Percentiles rank a stretch among this genome's conserved stretches.
Conservation (phyloP, 2,113 vertebrate genomes). For the Gymnogyps californianus region DNA sequence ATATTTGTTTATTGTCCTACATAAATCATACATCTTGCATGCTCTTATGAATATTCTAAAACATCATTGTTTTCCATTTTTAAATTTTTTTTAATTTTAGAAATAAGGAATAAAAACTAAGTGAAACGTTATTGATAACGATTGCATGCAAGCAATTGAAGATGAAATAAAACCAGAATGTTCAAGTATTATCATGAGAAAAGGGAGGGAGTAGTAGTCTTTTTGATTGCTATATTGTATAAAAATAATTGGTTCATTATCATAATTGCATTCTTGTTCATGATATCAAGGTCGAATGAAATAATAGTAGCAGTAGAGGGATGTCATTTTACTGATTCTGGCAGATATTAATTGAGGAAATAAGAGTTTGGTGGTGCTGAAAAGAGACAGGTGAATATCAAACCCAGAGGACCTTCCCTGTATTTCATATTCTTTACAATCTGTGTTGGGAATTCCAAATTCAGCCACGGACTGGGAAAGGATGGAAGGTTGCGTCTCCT, state of each 20-base stretch:
- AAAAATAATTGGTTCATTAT: constrained; percentile 33
- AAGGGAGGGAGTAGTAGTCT: not conserved
- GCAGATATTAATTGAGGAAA: not conserved
- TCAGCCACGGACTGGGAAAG: not conserved
- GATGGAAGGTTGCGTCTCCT: not conserved
- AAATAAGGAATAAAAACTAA: not conserved
- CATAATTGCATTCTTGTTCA: constrained; percentile 30
- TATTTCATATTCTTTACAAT: not conserved
- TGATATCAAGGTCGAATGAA: not conserved
- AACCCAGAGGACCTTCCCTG: not conserved
- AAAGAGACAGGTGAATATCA: not conserved
- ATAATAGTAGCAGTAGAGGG: not conserved
- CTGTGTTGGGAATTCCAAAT: not conserved
- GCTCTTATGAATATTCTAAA: not conserved
- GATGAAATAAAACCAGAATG: not conserved
- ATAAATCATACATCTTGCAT: not conserved
- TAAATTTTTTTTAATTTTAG: not conserved
- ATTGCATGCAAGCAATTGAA: not conserved
- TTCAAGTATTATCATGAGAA: constrained; percentile 17
- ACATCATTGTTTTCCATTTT: not conserved
- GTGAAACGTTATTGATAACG: not conserved
- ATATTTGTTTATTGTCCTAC: not conserved
- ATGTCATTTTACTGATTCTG: not conserved
- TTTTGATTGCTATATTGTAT: not conserved
- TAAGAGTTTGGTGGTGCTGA: not conserved